Evolutionary conservation across 2,888 invertebrate genomes (phyloP), one percentile per base, ranked within the genome.

Genomic region (Metellina segmentata): DNA sequence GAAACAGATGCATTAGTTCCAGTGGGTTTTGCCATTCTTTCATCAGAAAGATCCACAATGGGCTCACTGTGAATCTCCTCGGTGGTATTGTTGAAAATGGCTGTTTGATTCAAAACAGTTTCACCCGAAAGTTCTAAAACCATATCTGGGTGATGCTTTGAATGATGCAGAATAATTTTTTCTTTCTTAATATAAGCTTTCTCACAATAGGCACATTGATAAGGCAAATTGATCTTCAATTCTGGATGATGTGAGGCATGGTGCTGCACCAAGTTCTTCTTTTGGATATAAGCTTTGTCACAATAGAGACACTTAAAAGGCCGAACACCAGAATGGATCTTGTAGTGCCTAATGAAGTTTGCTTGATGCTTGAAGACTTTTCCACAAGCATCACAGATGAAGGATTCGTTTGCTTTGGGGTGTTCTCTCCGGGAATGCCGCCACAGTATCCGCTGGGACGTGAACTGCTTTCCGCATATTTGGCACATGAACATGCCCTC

Each of bases 231-330:
- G 0, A 87, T 20, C 13, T 72, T 16, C 0, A 48, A 34, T 48
- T 61, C 71, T 9, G 72, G 48, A 13, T 87, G 87, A 34, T 79
- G 53, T 9, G 7, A 72, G 51, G 7, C 20, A 34, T 81, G 78
- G 79, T 87, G 87, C 16, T 52, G 20, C 1, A 72, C 16, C 7
- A 87, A 48, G n/a, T 87, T 49, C 7, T 20, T 20, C 48, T 53
- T 79, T 20, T 81, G 79, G n/a, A 53, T 72, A 19, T 72, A 87
- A 13, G 20, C 71, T 53, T 79, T 87, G 53, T 71, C 72, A 72
- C 87, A 87, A 49, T 52, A 16, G 7, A 72, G 16, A 72, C 87
- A 87, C 52, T 87, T 79, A 19, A 72, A 79, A 9, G 79, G 81
- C 9, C 53, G 11, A 20, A 71, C 53, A 11, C 81, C 81, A 11